phyloP scores from a whole-genome alignment of 2,797 vertebrate genomes.

The Galaxias olidus region DNA sequence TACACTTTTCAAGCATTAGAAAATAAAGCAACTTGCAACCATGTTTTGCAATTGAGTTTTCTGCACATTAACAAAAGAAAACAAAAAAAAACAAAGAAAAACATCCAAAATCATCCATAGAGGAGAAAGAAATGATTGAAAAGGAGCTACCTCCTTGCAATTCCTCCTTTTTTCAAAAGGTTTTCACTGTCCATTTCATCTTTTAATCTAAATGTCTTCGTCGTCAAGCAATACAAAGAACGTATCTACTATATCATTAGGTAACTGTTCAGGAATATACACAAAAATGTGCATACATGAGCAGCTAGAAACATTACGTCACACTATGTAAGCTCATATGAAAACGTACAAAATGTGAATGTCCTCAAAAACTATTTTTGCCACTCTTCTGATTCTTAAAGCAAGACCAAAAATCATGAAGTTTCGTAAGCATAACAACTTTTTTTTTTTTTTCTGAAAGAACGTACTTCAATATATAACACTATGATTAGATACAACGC shows the following conservation, averaged over 20 bases:
- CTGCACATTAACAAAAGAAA: slow-evolving; percentile 79
- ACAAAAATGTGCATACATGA: slow-evolving; percentile 96
- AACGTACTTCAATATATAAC: slow-evolving; percentile 90
- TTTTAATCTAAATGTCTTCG: slow-evolving; percentile 87
- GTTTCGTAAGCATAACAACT: slow-evolving; percentile 86
- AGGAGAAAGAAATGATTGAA: slow-evolving; percentile 80
- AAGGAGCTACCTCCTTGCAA: slow-evolving; percentile 75
- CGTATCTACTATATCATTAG: slow-evolving; percentile 82
- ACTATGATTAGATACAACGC: slow-evolving; percentile 82
- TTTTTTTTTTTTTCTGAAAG: slow-evolving; percentile 74
- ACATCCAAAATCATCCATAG: slow-evolving; percentile 79
- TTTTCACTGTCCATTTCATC: slow-evolving; percentile 78
- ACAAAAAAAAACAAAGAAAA: slow-evolving; percentile 48
- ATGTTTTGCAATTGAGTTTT: slow-evolving; percentile 90
- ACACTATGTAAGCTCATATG: slow-evolving; percentile 97
- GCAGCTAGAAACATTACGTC: slow-evolving; percentile 97
- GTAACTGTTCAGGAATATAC: slow-evolving; percentile 97
- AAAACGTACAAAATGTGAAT: slow-evolving; percentile 99
- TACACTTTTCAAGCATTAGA: slow-evolving; percentile 90
- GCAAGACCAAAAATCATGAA: slow-evolving; percentile 91
- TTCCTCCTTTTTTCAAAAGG: slow-evolving; percentile 52
- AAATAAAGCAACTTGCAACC: slow-evolving; percentile 92
- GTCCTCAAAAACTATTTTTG: slow-evolving; percentile 96
- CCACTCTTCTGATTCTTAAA: slow-evolving; percentile 85
- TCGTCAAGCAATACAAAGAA: slow-evolving; percentile 91